phyloP scores from a whole-genome alignment of 2,113 vertebrate genomes.

The Haliaeetus leucogaster region DNA sequence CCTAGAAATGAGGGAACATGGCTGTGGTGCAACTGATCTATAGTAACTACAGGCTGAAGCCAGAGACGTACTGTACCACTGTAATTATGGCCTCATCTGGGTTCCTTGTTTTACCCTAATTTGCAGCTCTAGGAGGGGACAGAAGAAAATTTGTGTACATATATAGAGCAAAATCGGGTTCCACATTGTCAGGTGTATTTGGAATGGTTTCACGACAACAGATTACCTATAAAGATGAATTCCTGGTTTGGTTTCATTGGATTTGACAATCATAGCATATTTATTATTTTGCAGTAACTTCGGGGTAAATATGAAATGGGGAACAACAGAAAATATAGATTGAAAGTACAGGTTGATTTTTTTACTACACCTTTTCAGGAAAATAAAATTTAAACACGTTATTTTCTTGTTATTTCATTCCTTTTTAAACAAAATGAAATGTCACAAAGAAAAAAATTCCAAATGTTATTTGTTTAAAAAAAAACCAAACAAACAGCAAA shows the following conservation, averaged over 20 bases:
- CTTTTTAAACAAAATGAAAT: not conserved
- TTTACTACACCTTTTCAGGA: not conserved
- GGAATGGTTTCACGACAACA: not conserved
- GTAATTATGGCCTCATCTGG: not conserved
- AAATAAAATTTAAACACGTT: not conserved
- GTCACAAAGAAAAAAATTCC: not conserved
- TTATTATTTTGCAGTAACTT: not conserved
- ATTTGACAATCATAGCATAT: not conserved
- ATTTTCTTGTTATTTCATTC: not conserved
- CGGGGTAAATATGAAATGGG: not conserved
- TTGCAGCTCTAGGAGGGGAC: not conserved
- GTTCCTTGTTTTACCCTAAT: not conserved
- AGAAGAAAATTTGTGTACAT: not conserved
- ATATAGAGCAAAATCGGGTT: not conserved
- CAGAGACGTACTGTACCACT: not conserved
- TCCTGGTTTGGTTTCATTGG: not conserved
- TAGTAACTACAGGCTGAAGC: not conserved
- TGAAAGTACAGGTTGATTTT: not conserved
- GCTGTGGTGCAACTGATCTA: not conserved
- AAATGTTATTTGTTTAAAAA: not conserved
- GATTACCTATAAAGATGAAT: not conserved
- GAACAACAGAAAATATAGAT: not conserved
- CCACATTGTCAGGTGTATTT: not conserved
- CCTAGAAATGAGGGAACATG: not conserved
- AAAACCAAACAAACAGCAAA: not conserved